These are phyloP conservation scores for Montipora sp. DNA, from an alignment of 64 coral and sea anemone genomes.

Conservation along the genomic window DNA sequence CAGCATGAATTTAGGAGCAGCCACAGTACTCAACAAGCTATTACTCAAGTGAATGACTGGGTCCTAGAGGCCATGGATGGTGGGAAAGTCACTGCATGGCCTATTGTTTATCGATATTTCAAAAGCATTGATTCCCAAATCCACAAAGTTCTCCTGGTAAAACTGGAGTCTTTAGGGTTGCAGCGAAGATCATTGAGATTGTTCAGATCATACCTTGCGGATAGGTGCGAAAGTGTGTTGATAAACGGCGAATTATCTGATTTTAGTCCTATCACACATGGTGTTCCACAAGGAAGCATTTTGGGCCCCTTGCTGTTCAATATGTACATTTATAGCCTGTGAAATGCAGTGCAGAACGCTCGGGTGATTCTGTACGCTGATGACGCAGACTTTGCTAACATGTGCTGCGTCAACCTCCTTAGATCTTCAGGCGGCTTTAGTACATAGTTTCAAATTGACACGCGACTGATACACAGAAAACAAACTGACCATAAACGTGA, in stretches of 20 bases:
- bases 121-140: background rate
- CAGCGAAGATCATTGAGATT: too few relatives aligned
- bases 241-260: too few relatives aligned
- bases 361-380: constrained; percentile 36
- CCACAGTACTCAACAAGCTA: background rate
- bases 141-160: too few relatives aligned
- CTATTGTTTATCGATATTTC: background rate
- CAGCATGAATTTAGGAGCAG: background rate
- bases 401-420: constrained; percentile 50
- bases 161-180: too few relatives aligned
- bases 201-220: too few relatives aligned
- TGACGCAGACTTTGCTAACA: constrained; percentile 29
- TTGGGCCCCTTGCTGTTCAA: background rate
- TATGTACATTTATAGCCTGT: constrained; percentile 28
- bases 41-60: background rate
- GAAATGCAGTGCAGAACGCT: constrained; percentile 24
- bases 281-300: too few relatives aligned
- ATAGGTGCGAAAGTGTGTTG: too few relatives aligned
- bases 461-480: background rate
- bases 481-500: constrained; percentile 40
- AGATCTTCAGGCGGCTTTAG: constrained; percentile 20
- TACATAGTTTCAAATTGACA: constrained; percentile 48
- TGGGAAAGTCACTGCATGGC: background rate
- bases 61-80: background rate
- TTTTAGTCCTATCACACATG: too few relatives aligned